Conservation (phyloP, 1,140 invertebrate species). For the Colletes latitarsis region DNA sequence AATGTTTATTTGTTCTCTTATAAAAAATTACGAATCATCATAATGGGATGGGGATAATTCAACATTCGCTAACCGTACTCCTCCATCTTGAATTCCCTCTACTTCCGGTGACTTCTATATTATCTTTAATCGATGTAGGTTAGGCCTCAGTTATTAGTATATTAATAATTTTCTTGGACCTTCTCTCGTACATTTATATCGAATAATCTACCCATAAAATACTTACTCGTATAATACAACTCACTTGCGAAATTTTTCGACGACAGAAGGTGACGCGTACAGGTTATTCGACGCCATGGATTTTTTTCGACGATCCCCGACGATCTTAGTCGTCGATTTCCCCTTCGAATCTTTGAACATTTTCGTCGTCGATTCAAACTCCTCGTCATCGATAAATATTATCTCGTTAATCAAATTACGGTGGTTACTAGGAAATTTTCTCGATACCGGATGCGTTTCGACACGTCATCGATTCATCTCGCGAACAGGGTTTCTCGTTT, state of each 20-base stretch:
- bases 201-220: too few relatives aligned
- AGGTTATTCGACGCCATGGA: constrained; percentile 10
- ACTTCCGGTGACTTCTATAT: too few relatives aligned
- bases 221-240: constrained; percentile 5
- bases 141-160: too few relatives aligned
- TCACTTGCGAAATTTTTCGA: constrained; percentile 25
- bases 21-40: too few relatives aligned
- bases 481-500: too few relatives aligned
- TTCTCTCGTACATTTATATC: not conserved
- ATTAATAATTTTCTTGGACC: not conserved
- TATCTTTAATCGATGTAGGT: too few relatives aligned
- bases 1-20: too few relatives aligned
- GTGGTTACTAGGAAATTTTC: constrained; percentile 5
- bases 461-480: not conserved
- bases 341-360: constrained; percentile 27
- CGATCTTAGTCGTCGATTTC: not conserved
- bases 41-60: too few relatives aligned
- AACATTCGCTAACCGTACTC: too few relatives aligned
- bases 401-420: not conserved
- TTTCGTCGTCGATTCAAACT: not conserved
- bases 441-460: not conserved
- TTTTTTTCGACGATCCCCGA: not conserved
- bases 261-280: constrained; percentile 11
- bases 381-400: not conserved
- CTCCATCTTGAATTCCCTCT: too few relatives aligned